Conservation (phyloP, 35 echinoderm and acorn worm genomes). For the Hemicentrotus pulcherrimus region DNA sequence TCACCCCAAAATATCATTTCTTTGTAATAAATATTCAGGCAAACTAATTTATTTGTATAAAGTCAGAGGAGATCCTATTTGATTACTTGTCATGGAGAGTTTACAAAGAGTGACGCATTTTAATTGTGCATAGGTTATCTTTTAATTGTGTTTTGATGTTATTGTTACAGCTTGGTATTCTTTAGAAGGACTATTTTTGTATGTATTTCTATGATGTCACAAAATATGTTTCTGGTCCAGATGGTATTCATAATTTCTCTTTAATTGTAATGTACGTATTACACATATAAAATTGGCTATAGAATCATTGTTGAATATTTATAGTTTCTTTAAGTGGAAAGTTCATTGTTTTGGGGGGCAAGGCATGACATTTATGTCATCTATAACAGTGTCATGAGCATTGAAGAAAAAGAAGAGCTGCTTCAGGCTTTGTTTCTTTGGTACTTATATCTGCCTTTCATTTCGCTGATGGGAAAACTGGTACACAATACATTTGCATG, state of each 20-base stretch:
- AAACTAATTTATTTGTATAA: not conserved
- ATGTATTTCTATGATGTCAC: not conserved
- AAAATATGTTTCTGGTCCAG: not conserved
- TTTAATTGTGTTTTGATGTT: not conserved
- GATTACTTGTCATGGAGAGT: not conserved
- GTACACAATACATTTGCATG: too few species aligned
- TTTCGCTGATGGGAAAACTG: too few species aligned
- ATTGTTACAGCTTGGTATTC: not conserved
- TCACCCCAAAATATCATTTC: not conserved
- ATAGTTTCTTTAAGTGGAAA: not conserved
- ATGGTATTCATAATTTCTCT: slow-evolving; percentile 1
- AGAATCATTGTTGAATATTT: not conserved
- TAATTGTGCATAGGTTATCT: not conserved
- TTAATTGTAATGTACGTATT: not conserved
- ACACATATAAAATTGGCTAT: not conserved
- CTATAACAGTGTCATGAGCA: too few species aligned
- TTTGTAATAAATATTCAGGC: not conserved
- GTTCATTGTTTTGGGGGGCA: not conserved
- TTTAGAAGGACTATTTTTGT: not conserved
- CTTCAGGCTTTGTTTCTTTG: too few species aligned
- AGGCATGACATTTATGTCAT: not conserved
- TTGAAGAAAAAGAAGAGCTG: too few species aligned
- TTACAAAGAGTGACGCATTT: slow-evolving; percentile 2
- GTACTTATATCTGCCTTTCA: too few species aligned
- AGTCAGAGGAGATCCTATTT: not conserved